Evolutionary conservation across 2,113 vertebrate species (phyloP), one percentile per base, ranked within the genome.

Genomic region (Sapajus apella): DNA sequence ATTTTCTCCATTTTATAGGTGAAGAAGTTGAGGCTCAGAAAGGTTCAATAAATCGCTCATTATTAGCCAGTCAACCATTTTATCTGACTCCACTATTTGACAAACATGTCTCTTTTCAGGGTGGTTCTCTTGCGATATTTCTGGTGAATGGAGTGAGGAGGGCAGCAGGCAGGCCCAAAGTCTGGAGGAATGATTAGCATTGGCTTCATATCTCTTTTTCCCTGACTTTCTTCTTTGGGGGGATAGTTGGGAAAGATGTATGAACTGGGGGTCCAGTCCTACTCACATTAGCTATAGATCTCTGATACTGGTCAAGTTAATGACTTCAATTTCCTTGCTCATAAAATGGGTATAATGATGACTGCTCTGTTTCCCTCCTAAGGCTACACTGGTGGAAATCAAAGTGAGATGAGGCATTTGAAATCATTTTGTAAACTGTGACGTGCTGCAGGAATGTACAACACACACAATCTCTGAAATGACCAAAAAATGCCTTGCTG

Each of bases 41-140:
- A 83, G 55, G 7, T 68, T 90, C 47, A 70, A 35, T 52, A 87
- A 90, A 80, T 79, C 73, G 16, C n/a, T 55, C 45, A 5, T 6
- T 23, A 45, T 45, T 45, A 91, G 37, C 61, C 27, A 56, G 27
- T 0, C 1, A n/a, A 90, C 45, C 37, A 82, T 40, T 94, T 86
- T 88, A 11, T 47, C 75, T 77, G n/a, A 84, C 21, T 47, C 56
- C 25, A 3, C 8, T 27, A 27, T 87, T 86, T 68, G 32, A 43
- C 70, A 83, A 90, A 45, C 58, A 76, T 5, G 1, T 92, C 84
- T 97, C 93, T 94, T 92, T 89, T 79, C 45, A 16, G 35, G n/a
- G 37, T 84, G 64, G 61, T 80, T 81, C 79, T 96, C n/a, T 72
- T 68, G 32, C 84, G 75, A 27, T 30, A 43, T 75, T 92, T 80